Conservation (phyloP, 2,888 invertebrate genomes). For the Synanthedon andrenaeformis region DNA sequence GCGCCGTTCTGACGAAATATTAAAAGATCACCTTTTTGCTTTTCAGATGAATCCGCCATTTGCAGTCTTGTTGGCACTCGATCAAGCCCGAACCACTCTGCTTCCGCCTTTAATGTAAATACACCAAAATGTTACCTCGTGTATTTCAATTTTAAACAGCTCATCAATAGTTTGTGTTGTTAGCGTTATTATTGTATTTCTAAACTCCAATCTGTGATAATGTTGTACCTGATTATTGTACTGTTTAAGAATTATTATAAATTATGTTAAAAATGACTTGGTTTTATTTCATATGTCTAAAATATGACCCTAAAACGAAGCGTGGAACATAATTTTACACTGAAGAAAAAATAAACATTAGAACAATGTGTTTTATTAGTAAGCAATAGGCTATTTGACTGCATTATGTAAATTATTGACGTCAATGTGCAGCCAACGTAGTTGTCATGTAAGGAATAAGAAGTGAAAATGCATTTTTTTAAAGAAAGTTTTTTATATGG, state of each 20-base stretch:
- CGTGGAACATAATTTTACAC: no score
- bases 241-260: slow-evolving; percentile 11
- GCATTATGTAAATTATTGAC: no score
- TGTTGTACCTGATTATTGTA: slow-evolving; percentile 19
- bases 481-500: no score
- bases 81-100: slow-evolving; percentile 74
- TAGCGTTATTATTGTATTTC: neutral
- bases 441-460: no score
- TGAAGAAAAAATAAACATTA: no score
- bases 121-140: slow-evolving; percentile 42
- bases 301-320: no score
- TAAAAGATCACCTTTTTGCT: slow-evolving; percentile 63
- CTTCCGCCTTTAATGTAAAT: slow-evolving; percentile 70
- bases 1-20: slow-evolving; percentile 28
- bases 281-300: neutral
- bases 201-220: slow-evolving; percentile 24
- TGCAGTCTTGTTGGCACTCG: slow-evolving; percentile 74
- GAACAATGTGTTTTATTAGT: no score
- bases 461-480: no score
- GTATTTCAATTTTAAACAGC: slow-evolving; percentile 19
- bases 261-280: slow-evolving; percentile 5
- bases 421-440: no score
- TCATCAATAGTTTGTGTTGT: slow-evolving; percentile 5
- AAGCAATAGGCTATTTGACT: no score
- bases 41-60: slow-evolving; percentile 67